These are phyloP conservation scores for Leptopilina myrica DNA, from an alignment of 2,888 invertebrate genomes.

Conservation along the genomic window DNA sequence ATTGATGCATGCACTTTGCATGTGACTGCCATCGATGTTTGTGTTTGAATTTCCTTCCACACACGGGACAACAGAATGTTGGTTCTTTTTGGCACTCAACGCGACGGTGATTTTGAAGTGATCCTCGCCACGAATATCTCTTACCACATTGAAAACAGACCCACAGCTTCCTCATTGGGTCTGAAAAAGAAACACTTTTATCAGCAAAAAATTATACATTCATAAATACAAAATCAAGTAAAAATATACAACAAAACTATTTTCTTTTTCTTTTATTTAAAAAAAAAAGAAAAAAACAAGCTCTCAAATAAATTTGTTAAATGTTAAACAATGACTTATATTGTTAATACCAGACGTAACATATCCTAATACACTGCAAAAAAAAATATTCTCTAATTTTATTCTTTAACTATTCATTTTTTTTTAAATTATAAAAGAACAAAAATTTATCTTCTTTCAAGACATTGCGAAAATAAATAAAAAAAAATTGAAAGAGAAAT, in stretches of 20 bases:
- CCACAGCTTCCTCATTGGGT: slow-evolving; percentile 43
- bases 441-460: too few relatives aligned
- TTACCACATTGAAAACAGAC: slow-evolving; percentile 62
- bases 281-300: background rate
- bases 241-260: background rate
- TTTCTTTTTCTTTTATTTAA: background rate
- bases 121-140: slow-evolving; percentile 68
- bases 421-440: too few relatives aligned
- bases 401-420: background rate
- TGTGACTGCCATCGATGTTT: slow-evolving; percentile 72
- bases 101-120: slow-evolving; percentile 64
- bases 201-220: background rate
- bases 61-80: slow-evolving; percentile 82
- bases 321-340: background rate
- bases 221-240: background rate
- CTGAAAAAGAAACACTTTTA: slow-evolving; percentile 17
- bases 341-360: background rate
- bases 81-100: slow-evolving; percentile 69
- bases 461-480: too few relatives aligned
- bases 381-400: background rate
- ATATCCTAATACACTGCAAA: background rate
- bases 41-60: slow-evolving; percentile 85
- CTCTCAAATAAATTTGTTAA: background rate
- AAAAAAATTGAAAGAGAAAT: background rate
- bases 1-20: slow-evolving; percentile 41